Conservation (phyloP, 1,140 invertebrate genomes). For the Ceratoteleas bidentatus region DNA sequence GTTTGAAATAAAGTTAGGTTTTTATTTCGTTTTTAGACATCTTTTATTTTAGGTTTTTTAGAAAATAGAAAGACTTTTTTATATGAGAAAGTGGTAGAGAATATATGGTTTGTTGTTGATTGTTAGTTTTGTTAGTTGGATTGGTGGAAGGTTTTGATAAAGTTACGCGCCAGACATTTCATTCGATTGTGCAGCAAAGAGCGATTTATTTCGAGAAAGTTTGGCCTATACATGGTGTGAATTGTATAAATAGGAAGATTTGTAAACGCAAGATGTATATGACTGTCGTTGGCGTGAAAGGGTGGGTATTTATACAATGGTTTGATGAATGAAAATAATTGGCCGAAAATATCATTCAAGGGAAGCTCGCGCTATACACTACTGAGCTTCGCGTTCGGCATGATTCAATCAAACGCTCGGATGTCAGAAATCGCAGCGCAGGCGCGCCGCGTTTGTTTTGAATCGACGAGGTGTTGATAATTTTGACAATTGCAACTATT, state of each 20-base stretch:
- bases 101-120: no score
- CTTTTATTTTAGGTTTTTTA: no score
- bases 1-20: no score
- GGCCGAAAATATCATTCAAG: slow-evolving; percentile 21
- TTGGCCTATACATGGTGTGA: slow-evolving; percentile 2
- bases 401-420: slow-evolving; percentile 19
- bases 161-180: no score
- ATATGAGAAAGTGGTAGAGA: no score
- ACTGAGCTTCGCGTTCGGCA: slow-evolving; percentile 13
- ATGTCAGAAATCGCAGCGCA: slow-evolving; percentile 3
- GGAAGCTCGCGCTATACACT: slow-evolving; percentile 6
- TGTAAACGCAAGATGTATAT: slow-evolving; percentile 1
- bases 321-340: slow-evolving; percentile 34
- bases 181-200: no score
- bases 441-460: neutral
- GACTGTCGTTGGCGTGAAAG: neutral
- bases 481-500: no score
- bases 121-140: no score
- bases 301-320: neutral
- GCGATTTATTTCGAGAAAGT: no score
- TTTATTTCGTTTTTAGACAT: no score
- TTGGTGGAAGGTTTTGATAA: no score
- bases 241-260: slow-evolving; percentile 15
- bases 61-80: no score
- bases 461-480: neutral